Evolutionary conservation across 2,113 vertebrate genomes (phyloP).

Genomic region (Oenanthe melanoleuca): DNA sequence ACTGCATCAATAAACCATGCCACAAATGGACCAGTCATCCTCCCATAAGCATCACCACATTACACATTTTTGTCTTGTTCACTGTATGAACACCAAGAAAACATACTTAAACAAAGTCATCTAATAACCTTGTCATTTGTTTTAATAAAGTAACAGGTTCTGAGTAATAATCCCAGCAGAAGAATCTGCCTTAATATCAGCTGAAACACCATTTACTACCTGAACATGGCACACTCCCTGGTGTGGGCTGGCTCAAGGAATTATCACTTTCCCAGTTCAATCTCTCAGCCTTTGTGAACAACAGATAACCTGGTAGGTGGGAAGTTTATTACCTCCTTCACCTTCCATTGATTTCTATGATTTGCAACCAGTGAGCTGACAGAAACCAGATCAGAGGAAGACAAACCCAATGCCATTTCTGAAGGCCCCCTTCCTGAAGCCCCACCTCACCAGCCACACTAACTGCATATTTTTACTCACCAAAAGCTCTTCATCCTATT

Average conservation of each 20-base stretch:
- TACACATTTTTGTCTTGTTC: not conserved
- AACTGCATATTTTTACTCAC: not conserved
- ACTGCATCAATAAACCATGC: not conserved
- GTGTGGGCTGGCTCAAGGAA: fast-evolving
- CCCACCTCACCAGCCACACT: fast-evolving
- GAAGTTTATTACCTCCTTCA: not conserved
- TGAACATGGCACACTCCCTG: fast-evolving
- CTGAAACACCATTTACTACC: not conserved
- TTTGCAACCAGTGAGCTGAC: not conserved
- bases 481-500: not conserved
- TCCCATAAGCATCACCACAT: not conserved
- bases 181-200: not conserved
- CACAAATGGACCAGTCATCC: not conserved
- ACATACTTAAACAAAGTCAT: not conserved
- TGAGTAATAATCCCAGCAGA: not conserved
- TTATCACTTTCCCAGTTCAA: not conserved
- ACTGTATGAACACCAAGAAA: not conserved
- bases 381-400: not conserved
- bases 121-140: not conserved
- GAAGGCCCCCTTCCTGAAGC: not conserved
- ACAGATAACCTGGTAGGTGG: not conserved
- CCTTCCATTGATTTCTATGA: fast-evolving
- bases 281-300: not conserved
- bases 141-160: not conserved
- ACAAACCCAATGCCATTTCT: not conserved